phyloP scores from a whole-genome alignment of 2,797 vertebrate genomes.

The Manis crassicaudata region DNA sequence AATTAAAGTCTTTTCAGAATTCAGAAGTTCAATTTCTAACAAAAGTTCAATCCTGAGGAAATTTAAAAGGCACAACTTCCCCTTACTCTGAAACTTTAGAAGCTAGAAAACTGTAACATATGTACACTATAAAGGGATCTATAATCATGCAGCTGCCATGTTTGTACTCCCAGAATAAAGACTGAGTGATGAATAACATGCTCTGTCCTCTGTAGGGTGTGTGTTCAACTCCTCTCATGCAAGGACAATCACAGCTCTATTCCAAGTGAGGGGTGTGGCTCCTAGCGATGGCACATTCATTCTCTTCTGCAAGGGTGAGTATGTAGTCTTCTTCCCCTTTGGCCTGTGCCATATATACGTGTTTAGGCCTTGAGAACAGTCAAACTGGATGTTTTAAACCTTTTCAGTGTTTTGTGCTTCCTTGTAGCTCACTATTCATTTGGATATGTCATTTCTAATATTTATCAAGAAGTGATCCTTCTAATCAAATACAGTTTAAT shows the following conservation, averaged over 20 bases:
- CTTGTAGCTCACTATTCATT: background rate
- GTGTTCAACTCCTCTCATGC: background rate
- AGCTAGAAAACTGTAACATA: background rate
- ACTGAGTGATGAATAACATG: background rate
- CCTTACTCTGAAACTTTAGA: conserved; percentile 11
- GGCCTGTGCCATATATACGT: background rate
- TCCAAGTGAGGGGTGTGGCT: background rate
- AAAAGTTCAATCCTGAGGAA: conserved; percentile 25
- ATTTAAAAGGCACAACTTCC: background rate
- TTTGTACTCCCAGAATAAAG: background rate
- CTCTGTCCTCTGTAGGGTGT: background rate
- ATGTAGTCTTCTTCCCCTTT: background rate
- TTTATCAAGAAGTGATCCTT: background rate
- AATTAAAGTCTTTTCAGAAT: conserved; percentile 21
- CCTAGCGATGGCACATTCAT: background rate
- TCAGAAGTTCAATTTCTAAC: conserved; percentile 11
- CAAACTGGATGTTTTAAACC: background rate
- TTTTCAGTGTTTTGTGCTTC: background rate
- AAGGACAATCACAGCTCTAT: background rate
- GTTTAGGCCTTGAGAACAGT: background rate
- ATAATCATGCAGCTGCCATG: background rate
- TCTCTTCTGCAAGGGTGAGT: background rate
- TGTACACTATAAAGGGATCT: background rate
- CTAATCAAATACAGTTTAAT: background rate
- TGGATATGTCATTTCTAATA: background rate